Percentiles rank a stretch among this genome's conserved stretches.
These are phyloP conservation scores for Caenorhabditis becei DNA, from an alignment of 2,888 invertebrate species.

Conservation along the genomic window DNA sequence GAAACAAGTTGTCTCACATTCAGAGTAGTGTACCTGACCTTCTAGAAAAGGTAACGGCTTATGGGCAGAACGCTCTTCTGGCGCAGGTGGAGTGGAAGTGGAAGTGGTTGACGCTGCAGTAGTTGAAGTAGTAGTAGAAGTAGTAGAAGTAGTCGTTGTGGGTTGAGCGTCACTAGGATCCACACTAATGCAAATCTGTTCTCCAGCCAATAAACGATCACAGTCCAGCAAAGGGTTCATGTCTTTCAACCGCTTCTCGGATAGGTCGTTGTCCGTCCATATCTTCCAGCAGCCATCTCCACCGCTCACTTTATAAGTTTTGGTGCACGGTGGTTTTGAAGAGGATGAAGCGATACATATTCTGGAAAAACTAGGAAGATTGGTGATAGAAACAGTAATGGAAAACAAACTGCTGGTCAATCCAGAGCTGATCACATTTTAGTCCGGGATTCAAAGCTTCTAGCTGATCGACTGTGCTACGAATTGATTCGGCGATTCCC, in stretches of 20 bases:
- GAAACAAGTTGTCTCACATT: not conserved
- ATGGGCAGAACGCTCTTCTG: not conserved
- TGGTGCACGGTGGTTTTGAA: not conserved
- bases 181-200: constrained; percentile 2
- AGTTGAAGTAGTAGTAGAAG: not conserved
- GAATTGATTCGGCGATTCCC: not conserved
- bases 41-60: not conserved
- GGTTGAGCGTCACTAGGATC: not conserved
- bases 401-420: constrained; percentile 11
- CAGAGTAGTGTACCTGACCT: not conserved
- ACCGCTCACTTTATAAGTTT: not conserved
- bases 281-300: constrained; percentile 42
- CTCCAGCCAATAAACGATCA: constrained; percentile 1
- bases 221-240: constrained; percentile 32
- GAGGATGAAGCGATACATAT: constrained; percentile 14
- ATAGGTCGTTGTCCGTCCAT: constrained; percentile 17
- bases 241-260: not conserved
- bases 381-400: not conserved
- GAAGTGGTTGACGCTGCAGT: not conserved
- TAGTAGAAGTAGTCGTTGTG: no score
- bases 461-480: not conserved
- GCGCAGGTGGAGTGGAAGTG: no score
- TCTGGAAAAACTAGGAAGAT: no score
- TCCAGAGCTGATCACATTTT: constrained; percentile 21
- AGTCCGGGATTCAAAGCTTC: not conserved